Evolutionary conservation across 2,797 vertebrate species (phyloP).

Genomic region (Fistularia commersonii): DNA sequence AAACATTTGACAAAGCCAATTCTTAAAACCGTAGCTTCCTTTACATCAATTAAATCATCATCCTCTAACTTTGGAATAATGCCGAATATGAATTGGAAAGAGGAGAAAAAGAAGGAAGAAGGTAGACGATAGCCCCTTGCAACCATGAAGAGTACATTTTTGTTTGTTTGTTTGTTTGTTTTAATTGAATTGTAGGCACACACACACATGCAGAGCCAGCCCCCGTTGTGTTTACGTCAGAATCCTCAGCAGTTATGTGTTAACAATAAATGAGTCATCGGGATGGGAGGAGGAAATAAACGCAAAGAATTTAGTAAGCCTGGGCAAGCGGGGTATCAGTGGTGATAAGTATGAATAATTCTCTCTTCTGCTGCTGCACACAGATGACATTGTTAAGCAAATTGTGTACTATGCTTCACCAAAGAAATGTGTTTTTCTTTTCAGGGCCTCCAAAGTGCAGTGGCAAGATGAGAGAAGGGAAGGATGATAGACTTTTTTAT

Average conservation of each 20-base stretch:
- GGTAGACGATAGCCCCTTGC: constrained; percentile 55
- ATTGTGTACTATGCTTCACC: constrained; percentile 33
- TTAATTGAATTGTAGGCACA: constrained; percentile 69
- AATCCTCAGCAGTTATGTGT: constrained; percentile 63
- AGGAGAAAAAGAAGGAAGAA: constrained; percentile 39
- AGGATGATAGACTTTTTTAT: too few species aligned
- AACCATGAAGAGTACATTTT: constrained; percentile 65
- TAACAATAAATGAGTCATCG: constrained; percentile 60
- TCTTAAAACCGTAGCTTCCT: constrained; percentile 47
- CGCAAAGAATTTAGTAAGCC: constrained; percentile 48
- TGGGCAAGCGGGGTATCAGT: constrained; percentile 44
- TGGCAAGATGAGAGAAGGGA: too few species aligned
- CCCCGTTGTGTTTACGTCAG: constrained; percentile 50
- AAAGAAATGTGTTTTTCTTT: constrained; percentile 28
- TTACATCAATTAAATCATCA: background rate
- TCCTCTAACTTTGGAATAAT: constrained; percentile 20
- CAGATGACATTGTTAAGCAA: constrained; percentile 43
- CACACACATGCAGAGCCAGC: constrained; percentile 14
- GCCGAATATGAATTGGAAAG: constrained; percentile 54
- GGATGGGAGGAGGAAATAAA: constrained; percentile 36
- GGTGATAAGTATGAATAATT: constrained; percentile 64
- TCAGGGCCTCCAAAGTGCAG: too few species aligned
- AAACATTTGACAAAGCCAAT: constrained; percentile 66
- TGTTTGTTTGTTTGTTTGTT: too few species aligned
- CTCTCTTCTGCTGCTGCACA: constrained; percentile 40